A percentile compares a stretch with the other conserved stretches of the same genome.
Conservation (phyloP, 2,113 vertebrate genomes). For the Athene noctua region DNA sequence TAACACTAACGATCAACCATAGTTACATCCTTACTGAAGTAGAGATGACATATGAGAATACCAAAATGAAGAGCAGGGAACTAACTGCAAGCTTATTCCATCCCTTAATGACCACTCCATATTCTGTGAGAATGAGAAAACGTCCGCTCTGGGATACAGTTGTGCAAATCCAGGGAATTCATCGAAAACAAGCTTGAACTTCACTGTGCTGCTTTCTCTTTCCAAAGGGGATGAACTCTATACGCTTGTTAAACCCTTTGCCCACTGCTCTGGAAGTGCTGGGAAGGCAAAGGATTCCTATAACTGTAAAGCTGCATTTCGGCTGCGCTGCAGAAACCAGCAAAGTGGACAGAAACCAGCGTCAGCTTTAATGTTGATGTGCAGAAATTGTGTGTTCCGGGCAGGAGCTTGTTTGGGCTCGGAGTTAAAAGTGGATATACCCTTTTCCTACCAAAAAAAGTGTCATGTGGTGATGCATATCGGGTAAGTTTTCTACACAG, state of each 20-base stretch:
- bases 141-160: not conserved
- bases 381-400: accelerated
- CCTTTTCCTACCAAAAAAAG: not conserved
- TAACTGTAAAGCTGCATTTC: not conserved
- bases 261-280: not conserved
- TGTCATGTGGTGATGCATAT: accelerated
- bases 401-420: not conserved
- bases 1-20: not conserved
- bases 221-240: not conserved
- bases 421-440: not conserved
- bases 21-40: constrained; percentile 54
- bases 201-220: not conserved
- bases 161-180: not conserved
- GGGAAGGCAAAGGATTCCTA: not conserved
- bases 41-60: constrained; percentile 8
- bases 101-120: not conserved
- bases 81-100: not conserved
- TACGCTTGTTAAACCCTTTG: not conserved
- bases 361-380: not conserved
- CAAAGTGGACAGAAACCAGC: accelerated
- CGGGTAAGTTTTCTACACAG: not conserved
- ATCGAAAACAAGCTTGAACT: not conserved
- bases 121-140: not conserved
- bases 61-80: not conserved
- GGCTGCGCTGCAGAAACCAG: not conserved